Base-by-base conservation (phyloP, 2,113 vertebrate genomes). In the Acrocephalus kingi region DNA sequence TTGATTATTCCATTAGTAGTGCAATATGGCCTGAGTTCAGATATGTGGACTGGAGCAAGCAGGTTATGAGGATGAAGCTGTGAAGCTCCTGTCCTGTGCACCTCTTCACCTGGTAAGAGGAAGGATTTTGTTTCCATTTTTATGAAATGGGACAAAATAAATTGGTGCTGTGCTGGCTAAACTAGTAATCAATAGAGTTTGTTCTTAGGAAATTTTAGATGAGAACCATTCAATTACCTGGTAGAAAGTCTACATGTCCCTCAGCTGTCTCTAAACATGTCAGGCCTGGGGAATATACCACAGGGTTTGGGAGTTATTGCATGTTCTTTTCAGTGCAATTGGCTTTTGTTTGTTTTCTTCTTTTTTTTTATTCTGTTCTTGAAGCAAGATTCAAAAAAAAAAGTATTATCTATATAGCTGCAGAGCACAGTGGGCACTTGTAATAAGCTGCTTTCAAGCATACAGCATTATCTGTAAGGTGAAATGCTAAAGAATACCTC, bases 131-230 rank as follows among this genome's bases (percentile, higher is more conserved):
- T 48, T 85, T 78, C 54, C 1, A 0, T 27, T 27, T 35, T 67
- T 75, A 62, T 58, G 24, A 56, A n/a, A 43, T 16, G 37, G 20
- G 17, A 59, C 20, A 68, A 83, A 93, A 91, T 43, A 94, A 93
- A 96, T 77, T 15, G 12, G 72, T 96, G 66, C 46, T 97, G 66
- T 66, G 30, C 51, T 58, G 52, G 68, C 64, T 84, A 90, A 96
- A 84, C 51, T 33, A 89, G 61, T 31, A 96, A 97, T 97, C 91
- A 73, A 88, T 95, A 83, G n/a, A 85, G 91, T 91, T 94, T 97
- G 74, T 80, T 94, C 54, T 59, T 48, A 46, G 48, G 81, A 77
- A 96, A 43, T 78, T 78, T 73, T 81, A 45, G 37, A 93, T 63
- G 49, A 79, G 48, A 95, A 78, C 59, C 55, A n/a, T 94, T 97